Percentiles rank a stretch among this genome's conserved stretches.
Evolutionary conservation across 35 echinoderm and acorn worm genomes (phyloP).

Genomic region (Patiria miniata): DNA sequence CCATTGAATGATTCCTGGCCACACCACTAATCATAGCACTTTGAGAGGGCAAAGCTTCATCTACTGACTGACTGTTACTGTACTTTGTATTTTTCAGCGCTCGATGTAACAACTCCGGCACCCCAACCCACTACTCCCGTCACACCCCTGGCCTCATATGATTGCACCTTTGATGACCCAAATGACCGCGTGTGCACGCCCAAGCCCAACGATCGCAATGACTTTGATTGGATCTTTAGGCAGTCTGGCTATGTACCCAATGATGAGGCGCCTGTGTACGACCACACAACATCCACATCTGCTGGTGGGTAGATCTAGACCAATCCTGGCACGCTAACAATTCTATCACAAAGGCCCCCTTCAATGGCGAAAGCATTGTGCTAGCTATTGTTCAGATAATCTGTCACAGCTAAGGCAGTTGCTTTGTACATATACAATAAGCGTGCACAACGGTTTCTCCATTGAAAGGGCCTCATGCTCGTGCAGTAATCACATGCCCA

Average conservation of each 20-base stretch:
- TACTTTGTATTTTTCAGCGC: background rate
- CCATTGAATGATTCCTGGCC: too few species aligned
- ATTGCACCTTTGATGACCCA: constrained; percentile 2
- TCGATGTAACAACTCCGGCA: background rate
- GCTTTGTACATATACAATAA: background rate
- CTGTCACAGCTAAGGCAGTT: background rate
- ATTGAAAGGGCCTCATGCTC: background rate
- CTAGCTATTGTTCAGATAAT: too few species aligned
- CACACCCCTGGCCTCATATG: background rate
- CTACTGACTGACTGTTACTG: background rate
- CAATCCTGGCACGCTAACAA: too few species aligned
- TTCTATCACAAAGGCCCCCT: too few species aligned
- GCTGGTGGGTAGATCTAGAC: constrained; percentile 25
- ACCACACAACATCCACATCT: constrained; percentile 47
- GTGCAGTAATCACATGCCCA: background rate
- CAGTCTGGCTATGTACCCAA: background rate
- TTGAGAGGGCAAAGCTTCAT: background rate
- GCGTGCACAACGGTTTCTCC: too few species aligned
- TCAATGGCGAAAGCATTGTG: too few species aligned
- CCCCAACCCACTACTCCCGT: background rate
- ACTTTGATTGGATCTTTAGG: background rate
- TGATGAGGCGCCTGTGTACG: background rate
- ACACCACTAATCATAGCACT: too few species aligned
- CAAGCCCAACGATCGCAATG: background rate
- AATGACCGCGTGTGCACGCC: background rate